Evolutionary conservation across 2,113 vertebrate genomes (phyloP), one percentile per base, ranked within the genome.

Genomic region (Eulemur rufifrons): DNA sequence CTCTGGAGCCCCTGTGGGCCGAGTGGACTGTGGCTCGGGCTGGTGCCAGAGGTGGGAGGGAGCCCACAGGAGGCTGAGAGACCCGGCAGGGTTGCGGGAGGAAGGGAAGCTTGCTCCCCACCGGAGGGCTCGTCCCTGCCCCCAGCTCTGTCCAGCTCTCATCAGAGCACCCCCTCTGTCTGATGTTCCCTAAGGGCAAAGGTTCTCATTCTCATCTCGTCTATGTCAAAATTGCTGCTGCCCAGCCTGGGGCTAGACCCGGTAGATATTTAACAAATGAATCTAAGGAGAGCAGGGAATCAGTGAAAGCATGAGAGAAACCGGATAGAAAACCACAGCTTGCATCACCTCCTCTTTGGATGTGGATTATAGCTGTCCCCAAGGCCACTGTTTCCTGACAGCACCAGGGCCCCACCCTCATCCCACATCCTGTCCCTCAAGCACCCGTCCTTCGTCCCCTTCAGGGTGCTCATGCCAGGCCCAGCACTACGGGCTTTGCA

Each of bases 11-110:
- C 32, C 2, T 7, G 15, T 7, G 50, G 34, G 7, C 78, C 52
- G 47, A 84, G 56, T 39, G 12, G 17, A 12, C 4, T 6, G 8
- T 59, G 64, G 45, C 94, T 14, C n/a, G 25, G 76, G 74, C 77
- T 45, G 64, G 34, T 0, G 4, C 32, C 68, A 21, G 37, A 23
- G 69, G n/a, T 1, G 29, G 69, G 7, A 17, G 17, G 50, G 37
- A 45, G 34, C 23, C 20, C 56, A 18, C 3, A 13, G 29, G 82
- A 59, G 18, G 34, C 34, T 47, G 14, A 34, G 27, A 17, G 81
- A 27, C 20, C 13, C 0, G 0, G 34, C 2, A 6, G 21, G 4
- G 23, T 21, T 47, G 4, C 4, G 34, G 14, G 27, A 25, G 50
- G 42, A 18, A 3, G 39, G 21, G 12, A 45, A 2, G 1, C 50